Evolutionary conservation across 2,797 vertebrate species (phyloP).

Genomic region (Tragelaphus eurycerus): DNA sequence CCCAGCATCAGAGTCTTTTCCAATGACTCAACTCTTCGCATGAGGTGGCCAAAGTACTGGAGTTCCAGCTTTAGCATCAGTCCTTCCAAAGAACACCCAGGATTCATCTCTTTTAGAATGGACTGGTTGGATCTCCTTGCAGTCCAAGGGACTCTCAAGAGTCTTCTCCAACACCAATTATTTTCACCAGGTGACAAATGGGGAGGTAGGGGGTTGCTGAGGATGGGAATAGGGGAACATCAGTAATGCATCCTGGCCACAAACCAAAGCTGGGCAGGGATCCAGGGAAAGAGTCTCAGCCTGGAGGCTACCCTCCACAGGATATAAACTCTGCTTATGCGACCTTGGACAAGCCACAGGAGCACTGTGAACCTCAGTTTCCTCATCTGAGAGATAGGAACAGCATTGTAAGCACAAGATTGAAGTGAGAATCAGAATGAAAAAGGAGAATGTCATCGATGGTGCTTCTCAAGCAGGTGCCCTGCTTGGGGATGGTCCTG

Average conservation of each 20-base stretch:
- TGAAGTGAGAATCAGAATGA: neutral
- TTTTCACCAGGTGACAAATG: neutral
- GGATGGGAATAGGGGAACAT: fast-evolving
- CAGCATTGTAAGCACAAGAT: neutral
- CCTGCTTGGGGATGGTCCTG: neutral
- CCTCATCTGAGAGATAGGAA: neutral
- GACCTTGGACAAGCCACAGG: neutral
- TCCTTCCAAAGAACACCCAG: no score
- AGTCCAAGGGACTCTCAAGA: no score
- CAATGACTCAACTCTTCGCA: fast-evolving
- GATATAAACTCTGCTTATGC: neutral
- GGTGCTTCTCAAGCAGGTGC: neutral
- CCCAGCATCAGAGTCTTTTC: no score
- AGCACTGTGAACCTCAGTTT: neutral
- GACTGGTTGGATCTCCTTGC: no score
- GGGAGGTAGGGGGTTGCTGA: neutral
- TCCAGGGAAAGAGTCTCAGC: neutral
- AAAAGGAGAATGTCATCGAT: neutral
- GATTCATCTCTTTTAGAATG: no score
- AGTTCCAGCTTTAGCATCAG: no score
- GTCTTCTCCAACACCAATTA: neutral
- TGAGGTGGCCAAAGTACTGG: no score
- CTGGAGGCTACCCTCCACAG: neutral
- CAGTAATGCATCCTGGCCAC: neutral
- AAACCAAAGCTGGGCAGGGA: neutral